These are phyloP conservation scores for Horisme vitalbata DNA, from an alignment of 2,888 invertebrate species.

Conservation along the genomic window DNA sequence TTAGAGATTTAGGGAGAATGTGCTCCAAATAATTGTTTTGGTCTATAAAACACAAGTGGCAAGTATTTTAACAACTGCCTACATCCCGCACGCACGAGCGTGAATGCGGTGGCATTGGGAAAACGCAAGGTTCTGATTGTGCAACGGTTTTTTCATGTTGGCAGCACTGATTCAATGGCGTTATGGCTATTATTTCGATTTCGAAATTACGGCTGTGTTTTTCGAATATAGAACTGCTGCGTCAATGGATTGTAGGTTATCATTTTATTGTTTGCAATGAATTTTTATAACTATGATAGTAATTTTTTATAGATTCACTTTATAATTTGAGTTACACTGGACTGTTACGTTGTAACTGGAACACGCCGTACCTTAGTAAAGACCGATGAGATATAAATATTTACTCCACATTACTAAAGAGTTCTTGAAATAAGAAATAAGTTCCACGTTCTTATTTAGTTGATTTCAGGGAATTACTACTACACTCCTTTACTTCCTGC, in stretches of 20 bases:
- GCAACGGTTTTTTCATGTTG: slow-evolving; percentile 37
- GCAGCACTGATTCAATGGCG: slow-evolving; percentile 44
- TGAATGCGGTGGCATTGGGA: slow-evolving; percentile 43
- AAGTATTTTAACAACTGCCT: slow-evolving; percentile 38
- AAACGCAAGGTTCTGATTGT: slow-evolving; percentile 42
- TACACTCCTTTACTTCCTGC: too few relatives aligned
- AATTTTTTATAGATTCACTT: too few relatives aligned
- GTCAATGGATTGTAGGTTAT: background rate
- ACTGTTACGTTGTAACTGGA: too few relatives aligned
- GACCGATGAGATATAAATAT: too few relatives aligned
- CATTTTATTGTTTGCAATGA: background rate
- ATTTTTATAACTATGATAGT: slow-evolving; percentile 1
- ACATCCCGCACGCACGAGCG: slow-evolving; percentile 30
- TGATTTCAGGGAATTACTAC: too few relatives aligned
- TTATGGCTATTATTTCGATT: slow-evolving; percentile 45
- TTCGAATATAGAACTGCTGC: slow-evolving; percentile 9
- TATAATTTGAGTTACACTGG: background rate
- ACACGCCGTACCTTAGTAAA: too few relatives aligned
- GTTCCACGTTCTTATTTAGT: too few relatives aligned
- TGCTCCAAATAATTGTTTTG: slow-evolving; percentile 22
- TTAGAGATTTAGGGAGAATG: slow-evolving; percentile 16
- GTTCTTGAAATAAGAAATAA: too few relatives aligned
- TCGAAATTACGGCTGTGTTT: slow-evolving; percentile 42
- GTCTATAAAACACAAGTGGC: slow-evolving; percentile 37
- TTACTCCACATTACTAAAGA: too few relatives aligned